Evolutionary conservation across 2,113 vertebrate genomes (phyloP).

Genomic region (Gadus chalcogrammus): DNA sequence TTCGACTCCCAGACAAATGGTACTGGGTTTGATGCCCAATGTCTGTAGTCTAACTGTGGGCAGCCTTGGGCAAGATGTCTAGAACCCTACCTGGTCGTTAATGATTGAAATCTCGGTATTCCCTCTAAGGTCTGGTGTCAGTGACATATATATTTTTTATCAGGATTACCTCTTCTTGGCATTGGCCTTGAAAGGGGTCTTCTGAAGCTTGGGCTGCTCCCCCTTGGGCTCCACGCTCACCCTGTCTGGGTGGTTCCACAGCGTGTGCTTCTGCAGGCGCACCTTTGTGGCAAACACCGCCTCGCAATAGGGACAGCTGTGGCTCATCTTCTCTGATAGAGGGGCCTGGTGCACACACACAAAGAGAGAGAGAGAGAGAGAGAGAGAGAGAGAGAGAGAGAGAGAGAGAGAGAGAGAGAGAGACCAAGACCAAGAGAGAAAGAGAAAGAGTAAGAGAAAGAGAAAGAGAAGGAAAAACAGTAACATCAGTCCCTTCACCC

Average conservation of each 20-base stretch:
- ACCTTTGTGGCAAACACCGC: constrained; percentile 92
- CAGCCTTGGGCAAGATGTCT: too few species aligned
- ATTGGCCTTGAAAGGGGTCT: constrained; percentile 73
- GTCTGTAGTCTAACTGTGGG: too few species aligned
- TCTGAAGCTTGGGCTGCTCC: constrained; percentile 75
- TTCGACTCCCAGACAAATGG: too few species aligned
- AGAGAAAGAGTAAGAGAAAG: too few species aligned
- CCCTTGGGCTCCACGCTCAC: constrained; percentile 65
- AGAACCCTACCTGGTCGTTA: too few species aligned
- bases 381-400: constrained; percentile 5
- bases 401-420: constrained; percentile 11
- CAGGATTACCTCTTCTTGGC: constrained; percentile 86
- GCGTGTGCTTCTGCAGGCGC: constrained; percentile 91
- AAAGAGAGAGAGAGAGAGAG: constrained; percentile 15
- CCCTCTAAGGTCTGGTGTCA: neutral
- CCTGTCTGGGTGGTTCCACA: constrained; percentile 90
- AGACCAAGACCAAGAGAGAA: constrained; percentile 3
- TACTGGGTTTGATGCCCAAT: too few species aligned
- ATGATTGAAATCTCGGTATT: too few species aligned
- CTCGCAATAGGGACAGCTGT: constrained; percentile 88
- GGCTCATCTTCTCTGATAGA: constrained; percentile 83
- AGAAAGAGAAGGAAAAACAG: too few species aligned
- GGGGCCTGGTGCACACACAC: constrained; percentile 70
- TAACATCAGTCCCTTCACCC: too few species aligned
- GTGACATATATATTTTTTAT: neutral